Base-by-base conservation (phyloP, 2,797 vertebrate species). In the Falco novaeseelandiae region DNA sequence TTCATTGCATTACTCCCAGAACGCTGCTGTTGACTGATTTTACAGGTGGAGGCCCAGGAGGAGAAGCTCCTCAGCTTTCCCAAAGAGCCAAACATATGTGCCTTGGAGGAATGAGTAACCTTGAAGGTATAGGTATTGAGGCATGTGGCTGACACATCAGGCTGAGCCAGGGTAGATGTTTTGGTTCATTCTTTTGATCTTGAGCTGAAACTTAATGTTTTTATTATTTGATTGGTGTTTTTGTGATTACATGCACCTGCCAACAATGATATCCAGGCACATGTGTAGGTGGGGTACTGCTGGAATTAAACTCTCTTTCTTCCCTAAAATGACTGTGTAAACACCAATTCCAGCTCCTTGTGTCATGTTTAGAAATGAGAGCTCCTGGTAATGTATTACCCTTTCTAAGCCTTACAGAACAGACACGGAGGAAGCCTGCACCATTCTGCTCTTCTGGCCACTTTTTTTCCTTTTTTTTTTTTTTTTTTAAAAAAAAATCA, bases 221-320 rank as follows among this genome's bases (percentile, higher is more conserved):
- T 87, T 97, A 79, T 83, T 90, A 96, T 95, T 94, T 93, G 58
- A 95, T 95, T 93, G 83, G 89, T 95, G 94, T 51, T 95, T 94
- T 89, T 87, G 70, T 90, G 94, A 94, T 95, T 80, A 32, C 55
- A 66, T 89, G 71, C 93, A 95, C 93, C 94, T 96, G 91, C 66
- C 89, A 95, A 27, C 90, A 92, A 95, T 94, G 61, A 86, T 76
- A 81, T 79, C 91, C 93, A 96, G 93, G 73, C 91, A 51, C 48
- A 72, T 2, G 4, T 83, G 46, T 77, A 88, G 65, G 72, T 79
- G 70, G 38, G 40, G 54, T 86, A 73, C 77, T 90, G 42, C 29
- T 71, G 66, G 94, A 94, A 96, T 95, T 94, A 93, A 97, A 91
- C 58, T 93, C 42, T 87, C 76, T 93, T 93, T 71, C 83, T 86